These are phyloP conservation scores for Pocillopora meandrina DNA, from an alignment of 92 coral and sea anemone species.

Conservation along the genomic window DNA sequence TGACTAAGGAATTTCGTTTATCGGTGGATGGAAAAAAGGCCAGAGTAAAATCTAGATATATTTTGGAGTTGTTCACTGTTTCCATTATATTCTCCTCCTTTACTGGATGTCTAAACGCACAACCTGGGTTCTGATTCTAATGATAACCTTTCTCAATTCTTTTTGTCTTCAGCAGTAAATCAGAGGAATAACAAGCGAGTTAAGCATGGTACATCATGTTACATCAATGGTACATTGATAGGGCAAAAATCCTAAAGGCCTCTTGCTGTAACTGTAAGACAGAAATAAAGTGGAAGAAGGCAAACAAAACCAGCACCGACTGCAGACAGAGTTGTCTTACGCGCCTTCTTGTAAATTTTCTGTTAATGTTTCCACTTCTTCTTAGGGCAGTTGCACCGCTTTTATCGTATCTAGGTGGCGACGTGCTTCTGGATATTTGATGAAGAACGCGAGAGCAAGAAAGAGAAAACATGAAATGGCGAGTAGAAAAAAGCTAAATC, in stretches of 20 bases:
- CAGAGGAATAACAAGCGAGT: neutral
- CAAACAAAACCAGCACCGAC: neutral
- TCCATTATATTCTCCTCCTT: too few relatives aligned
- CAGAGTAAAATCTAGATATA: too few relatives aligned
- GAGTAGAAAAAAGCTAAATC: too few relatives aligned
- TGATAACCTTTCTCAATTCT: neutral
- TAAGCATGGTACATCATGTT: neutral
- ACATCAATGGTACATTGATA: neutral
- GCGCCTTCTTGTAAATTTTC: neutral
- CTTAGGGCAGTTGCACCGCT: neutral
- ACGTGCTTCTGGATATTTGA: neutral
- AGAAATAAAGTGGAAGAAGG: neutral
- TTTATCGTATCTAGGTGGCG: neutral
- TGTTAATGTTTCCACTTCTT: neutral
- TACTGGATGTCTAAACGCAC: too few relatives aligned
- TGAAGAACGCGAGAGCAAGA: neutral
- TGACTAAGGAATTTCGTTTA: too few relatives aligned
- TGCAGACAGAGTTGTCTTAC: neutral
- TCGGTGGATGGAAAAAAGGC: too few relatives aligned
- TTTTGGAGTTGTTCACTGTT: too few relatives aligned
- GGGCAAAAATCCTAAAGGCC: neutral
- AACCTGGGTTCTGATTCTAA: neutral
- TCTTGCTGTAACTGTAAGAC: neutral
- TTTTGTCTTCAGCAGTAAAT: neutral
- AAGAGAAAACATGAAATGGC: neutral